Conservation (phyloP, 2,888 invertebrate genomes). For the Ischnura elegans region DNA sequence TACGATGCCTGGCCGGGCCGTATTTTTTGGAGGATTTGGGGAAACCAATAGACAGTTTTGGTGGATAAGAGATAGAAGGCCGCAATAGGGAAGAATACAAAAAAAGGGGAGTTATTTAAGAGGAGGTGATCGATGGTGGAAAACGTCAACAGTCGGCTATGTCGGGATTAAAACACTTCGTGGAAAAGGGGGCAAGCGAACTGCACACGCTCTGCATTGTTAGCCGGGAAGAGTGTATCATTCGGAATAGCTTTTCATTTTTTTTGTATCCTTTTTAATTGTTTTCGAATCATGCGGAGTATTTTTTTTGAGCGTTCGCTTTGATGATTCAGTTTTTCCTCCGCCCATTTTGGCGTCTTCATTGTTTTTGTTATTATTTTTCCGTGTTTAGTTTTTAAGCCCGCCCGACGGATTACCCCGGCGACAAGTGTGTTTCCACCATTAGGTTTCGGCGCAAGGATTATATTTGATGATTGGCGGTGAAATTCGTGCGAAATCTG, state of each 20-base stretch:
- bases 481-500: not conserved
- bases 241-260: not conserved
- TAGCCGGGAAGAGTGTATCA: not conserved
- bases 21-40: not conserved
- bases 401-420: not conserved
- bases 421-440: not conserved
- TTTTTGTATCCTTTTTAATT: constrained; percentile 18
- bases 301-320: not conserved
- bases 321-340: not conserved
- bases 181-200: not conserved
- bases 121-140: constrained; percentile 39
- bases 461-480: not conserved
- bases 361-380: constrained; percentile 28
- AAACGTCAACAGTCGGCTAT: constrained; percentile 6
- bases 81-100: not conserved
- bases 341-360: not conserved
- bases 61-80: not conserved
- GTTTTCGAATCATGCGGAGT: constrained; percentile 1
- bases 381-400: not conserved
- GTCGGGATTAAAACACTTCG: constrained; percentile 49
- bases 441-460: not conserved
- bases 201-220: not conserved
- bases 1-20: too few species aligned
- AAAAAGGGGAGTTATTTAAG: not conserved
- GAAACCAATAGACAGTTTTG: not conserved